Percentiles rank a stretch among this genome's conserved stretches.
Conservation (phyloP, 2,113 vertebrate species). For the Zosterops japonicus region DNA sequence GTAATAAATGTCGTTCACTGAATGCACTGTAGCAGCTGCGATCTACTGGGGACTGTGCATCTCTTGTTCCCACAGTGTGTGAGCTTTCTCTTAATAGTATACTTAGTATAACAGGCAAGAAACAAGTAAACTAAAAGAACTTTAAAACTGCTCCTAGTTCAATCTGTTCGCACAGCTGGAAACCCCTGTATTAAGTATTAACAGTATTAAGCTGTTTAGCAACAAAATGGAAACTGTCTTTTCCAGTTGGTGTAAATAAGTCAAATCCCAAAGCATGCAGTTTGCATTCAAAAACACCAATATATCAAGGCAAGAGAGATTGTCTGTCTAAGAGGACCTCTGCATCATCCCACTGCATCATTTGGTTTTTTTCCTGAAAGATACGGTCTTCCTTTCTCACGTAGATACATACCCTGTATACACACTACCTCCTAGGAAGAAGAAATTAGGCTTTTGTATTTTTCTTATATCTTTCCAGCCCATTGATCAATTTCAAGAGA, state of each 20-base stretch:
- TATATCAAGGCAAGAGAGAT: not conserved
- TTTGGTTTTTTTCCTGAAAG: not conserved
- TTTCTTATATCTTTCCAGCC: not conserved
- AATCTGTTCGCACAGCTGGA: not conserved
- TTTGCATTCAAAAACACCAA: not conserved
- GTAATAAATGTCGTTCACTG: not conserved
- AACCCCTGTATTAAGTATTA: not conserved
- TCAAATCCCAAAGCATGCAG: not conserved
- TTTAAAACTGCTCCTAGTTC: not conserved
- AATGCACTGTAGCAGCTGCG: not conserved
- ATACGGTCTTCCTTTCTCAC: not conserved
- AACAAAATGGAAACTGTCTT: not conserved
- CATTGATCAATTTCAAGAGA: not conserved
- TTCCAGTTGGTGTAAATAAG: not conserved
- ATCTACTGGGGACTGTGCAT: not conserved
- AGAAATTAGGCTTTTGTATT: not conserved
- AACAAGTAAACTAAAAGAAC: not conserved
- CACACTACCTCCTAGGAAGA: not conserved
- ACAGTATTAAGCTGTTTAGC: not conserved
- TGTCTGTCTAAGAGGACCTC: not conserved
- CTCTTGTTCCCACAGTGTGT: not conserved
- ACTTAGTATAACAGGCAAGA: not conserved
- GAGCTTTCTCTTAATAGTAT: not conserved
- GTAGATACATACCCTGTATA: not conserved
- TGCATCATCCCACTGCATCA: not conserved